Percentiles rank a stretch among this genome's conserved stretches.
Conservation (phyloP, 2,113 vertebrate species). For the Eretmochelys imbricata region DNA sequence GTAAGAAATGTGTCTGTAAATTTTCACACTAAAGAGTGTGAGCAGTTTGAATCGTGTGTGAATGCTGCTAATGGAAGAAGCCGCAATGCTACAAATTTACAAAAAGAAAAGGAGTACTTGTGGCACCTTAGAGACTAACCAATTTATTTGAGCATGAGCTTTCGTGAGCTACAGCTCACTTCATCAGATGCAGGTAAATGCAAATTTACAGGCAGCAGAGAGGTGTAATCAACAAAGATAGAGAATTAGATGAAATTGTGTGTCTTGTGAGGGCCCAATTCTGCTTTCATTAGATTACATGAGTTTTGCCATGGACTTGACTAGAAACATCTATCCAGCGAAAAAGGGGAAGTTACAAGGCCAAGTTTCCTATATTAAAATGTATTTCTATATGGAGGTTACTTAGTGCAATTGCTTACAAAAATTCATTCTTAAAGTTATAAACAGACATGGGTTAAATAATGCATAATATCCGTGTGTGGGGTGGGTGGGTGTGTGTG, state of each 20-base stretch:
- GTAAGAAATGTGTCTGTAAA: background rate
- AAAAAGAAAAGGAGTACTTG: too few species aligned
- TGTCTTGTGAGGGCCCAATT: background rate
- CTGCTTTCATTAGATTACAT: background rate
- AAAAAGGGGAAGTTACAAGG: background rate
- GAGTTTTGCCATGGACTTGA: background rate
- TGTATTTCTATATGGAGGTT: accelerated
- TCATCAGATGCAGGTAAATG: too few species aligned
- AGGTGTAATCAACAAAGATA: background rate
- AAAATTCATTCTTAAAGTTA: background rate
- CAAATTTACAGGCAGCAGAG: background rate
- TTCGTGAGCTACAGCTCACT: too few species aligned
- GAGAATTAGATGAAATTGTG: background rate
- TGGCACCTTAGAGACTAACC: too few species aligned
- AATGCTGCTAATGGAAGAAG: background rate
- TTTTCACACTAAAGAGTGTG: background rate
- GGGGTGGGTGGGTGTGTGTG: background rate
- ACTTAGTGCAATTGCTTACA: background rate
- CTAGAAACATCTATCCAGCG: background rate
- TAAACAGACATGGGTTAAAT: background rate
- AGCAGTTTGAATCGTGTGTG: background rate
- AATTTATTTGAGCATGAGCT: too few species aligned
- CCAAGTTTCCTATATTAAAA: background rate
- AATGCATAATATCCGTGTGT: background rate
- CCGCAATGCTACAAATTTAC: background rate